Base-by-base conservation (phyloP, 1,140 invertebrate genomes). In the Maniola jurtina region DNA sequence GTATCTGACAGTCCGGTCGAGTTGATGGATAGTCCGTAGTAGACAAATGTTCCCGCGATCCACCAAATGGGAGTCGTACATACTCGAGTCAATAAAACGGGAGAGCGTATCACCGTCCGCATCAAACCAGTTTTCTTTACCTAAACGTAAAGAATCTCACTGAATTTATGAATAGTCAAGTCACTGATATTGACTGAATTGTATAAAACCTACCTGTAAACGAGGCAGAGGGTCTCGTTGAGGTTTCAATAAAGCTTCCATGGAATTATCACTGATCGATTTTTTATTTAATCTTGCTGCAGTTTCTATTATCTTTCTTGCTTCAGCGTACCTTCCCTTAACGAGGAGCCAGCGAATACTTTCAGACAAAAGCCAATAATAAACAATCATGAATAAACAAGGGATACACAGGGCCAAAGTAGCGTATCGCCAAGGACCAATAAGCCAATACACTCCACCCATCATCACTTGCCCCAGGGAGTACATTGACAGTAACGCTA, bases 1-100 rank as follows among this genome's bases (percentile, higher is more conserved):
- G 95, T 93, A 2, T 95, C 95, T 8, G 93, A 93, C 33, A 97
- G 88, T 40, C 94, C 93, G 0, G 95, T 94, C 0, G 96, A 94
- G 73, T 96, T 96, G 11, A 97, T 92, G 0, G 95, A 95, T 4
- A 97, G 79, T 0, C 96, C 96, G 74, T 96, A 97, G 80, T 96
- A 97, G 1, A 96, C 92, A 60, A 96, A 93, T 0, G 93, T 93
- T 66, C 92, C 93, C 0, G 94, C 93, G 10, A 95, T 92, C 94
- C 94, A 96, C 88, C 92, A 95, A 69, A 95, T 91, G 6, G 92
- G 94, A 35, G 94, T 93, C n/a, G 93, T 93, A 5, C 93, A 80
- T n/a, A 95, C 89, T 16, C 94, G 91, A 73, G 93, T 90, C 66
- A 94, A 73, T 59, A 94, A 91, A 13, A 90, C 86, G 6, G 83